A percentile compares a stretch with the other conserved stretches of the same genome.
These are phyloP conservation scores for Pardosa pseudoannulata DNA, from an alignment of 2,888 invertebrate genomes.

Conservation along the genomic window DNA sequence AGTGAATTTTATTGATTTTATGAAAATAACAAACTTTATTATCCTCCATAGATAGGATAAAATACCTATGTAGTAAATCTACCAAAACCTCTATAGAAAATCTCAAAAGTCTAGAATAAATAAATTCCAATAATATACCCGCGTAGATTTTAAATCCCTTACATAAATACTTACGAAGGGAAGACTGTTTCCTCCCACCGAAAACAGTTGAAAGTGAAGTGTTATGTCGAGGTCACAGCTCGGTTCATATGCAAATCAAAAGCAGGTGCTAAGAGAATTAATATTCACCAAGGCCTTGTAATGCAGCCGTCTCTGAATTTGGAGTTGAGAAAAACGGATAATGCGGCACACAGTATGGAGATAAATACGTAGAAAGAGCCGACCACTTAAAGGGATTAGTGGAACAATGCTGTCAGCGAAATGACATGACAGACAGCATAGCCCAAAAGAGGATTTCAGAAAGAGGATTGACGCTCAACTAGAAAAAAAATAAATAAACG, in stretches of 20 bases:
- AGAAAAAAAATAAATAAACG: no score
- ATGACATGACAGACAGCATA: background rate
- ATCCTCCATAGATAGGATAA: no score
- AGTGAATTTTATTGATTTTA: no score
- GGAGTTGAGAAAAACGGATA: background rate
- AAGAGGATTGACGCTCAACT: no score
- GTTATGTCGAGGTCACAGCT: background rate
- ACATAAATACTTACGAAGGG: background rate
- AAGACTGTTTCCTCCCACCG: background rate
- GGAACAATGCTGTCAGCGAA: background rate
- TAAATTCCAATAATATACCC: no score
- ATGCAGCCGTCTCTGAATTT: background rate
- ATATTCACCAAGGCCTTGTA: background rate
- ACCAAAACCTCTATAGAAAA: no score
- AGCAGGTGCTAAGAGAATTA: conserved; percentile 3
- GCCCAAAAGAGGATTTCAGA: no score
- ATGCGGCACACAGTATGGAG: background rate
- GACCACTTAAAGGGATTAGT: background rate
- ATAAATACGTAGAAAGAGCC: background rate
- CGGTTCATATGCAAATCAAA: background rate
- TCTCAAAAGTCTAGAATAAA: no score
- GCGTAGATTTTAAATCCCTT: background rate
- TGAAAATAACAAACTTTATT: no score
- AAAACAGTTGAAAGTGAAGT: background rate
- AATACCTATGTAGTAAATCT: no score